Percentiles rank a stretch among this genome's conserved stretches.
Conservation (phyloP, 2,888 invertebrate genomes). For the Chloroclysta siterata region DNA sequence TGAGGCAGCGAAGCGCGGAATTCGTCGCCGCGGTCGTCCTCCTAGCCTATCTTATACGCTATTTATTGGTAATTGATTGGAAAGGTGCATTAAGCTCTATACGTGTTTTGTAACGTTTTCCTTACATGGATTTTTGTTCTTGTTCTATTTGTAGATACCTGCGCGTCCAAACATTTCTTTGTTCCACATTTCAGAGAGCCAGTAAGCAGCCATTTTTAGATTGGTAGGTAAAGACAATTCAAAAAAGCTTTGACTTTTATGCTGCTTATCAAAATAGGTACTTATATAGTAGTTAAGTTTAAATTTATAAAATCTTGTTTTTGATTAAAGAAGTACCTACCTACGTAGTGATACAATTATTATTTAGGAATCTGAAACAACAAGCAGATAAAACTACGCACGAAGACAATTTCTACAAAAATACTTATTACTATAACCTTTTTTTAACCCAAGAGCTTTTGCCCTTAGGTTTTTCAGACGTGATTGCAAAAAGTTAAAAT, state of each 20-base stretch:
- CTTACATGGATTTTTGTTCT: slow-evolving; percentile 57
- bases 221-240: not conserved
- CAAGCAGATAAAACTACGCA: not conserved
- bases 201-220: not conserved
- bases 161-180: slow-evolving; percentile 28
- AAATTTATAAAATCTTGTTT: too few species aligned
- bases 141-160: slow-evolving; percentile 29
- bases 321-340: too few species aligned
- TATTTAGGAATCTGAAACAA: not conserved
- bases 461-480: slow-evolving; percentile 7
- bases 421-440: not conserved
- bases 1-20: slow-evolving; percentile 79
- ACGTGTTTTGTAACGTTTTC: slow-evolving; percentile 62
- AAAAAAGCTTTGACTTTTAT: not conserved
- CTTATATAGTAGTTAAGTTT: not conserved
- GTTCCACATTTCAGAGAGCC: slow-evolving; percentile 25
- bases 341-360: too few species aligned
- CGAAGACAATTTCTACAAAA: not conserved
- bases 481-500: slow-evolving; percentile 33
- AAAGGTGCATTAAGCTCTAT: slow-evolving; percentile 73
- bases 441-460: not conserved
- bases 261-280: not conserved
- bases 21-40: slow-evolving; percentile 75
- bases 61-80: slow-evolving; percentile 83
- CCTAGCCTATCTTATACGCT: slow-evolving; percentile 77